These are phyloP conservation scores for Danio tinwini DNA, from an alignment of 2,797 vertebrate genomes.

Conservation along the genomic window DNA sequence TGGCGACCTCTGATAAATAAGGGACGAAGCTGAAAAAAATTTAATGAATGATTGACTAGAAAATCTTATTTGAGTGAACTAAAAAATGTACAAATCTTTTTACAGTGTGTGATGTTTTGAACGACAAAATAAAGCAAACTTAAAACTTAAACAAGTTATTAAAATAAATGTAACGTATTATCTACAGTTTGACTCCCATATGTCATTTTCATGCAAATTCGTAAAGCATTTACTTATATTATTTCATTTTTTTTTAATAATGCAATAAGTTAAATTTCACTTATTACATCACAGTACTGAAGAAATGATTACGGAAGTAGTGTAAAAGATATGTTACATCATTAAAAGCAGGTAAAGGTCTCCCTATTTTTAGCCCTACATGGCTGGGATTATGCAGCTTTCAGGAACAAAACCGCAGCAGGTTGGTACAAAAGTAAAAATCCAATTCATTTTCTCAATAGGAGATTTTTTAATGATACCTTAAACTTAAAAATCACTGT, in stretches of 20 bases:
- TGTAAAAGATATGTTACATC: not conserved
- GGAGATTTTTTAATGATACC: not conserved
- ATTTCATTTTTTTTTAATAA: not conserved
- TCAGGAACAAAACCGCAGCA: not conserved
- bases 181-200: slow-evolving; percentile 1
- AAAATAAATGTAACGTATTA: no score
- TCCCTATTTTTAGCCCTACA: not conserved
- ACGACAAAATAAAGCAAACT: no score
- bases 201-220: slow-evolving; percentile 3
- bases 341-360: not conserved
- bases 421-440: not conserved
- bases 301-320: not conserved
- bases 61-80: no score
- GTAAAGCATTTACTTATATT: not conserved
- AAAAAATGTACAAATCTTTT: no score
- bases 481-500: not conserved
- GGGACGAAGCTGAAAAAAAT: no score
- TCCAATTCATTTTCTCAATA: not conserved
- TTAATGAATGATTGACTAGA: no score
- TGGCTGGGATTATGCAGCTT: not conserved
- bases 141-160: no score
- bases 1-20: no score
- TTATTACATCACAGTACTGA: not conserved
- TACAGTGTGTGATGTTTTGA: no score
- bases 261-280: slow-evolving; percentile 6